Percentiles rank a stretch among this genome's conserved stretches.
These are phyloP conservation scores for Hipparchia sbordonii DNA, from an alignment of 2,888 invertebrate species.

Conservation along the genomic window DNA sequence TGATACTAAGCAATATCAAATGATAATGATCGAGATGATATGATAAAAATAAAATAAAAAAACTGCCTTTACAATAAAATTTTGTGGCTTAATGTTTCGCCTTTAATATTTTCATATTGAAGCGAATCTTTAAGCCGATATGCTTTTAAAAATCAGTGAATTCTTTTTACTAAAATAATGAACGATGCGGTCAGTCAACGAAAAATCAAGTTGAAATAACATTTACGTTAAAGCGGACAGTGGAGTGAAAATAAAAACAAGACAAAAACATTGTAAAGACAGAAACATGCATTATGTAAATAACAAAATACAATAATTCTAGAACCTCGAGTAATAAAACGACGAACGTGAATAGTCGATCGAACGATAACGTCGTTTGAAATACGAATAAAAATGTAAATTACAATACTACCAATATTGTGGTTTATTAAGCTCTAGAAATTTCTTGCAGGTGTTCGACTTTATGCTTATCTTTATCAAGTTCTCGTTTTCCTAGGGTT, in stretches of 20 bases:
- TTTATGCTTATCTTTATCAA: background rate
- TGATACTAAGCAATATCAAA: constrained; percentile 46
- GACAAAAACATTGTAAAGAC: constrained; percentile 19
- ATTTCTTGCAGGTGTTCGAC: constrained; percentile 38
- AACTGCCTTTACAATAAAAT: constrained; percentile 7
- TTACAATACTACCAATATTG: background rate
- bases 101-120: background rate
- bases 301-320: constrained; percentile 47
- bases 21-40: constrained; percentile 34
- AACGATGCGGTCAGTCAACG: background rate
- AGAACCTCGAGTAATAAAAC: constrained; percentile 53
- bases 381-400: constrained; percentile 8
- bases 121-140: background rate
- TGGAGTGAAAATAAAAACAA: constrained; percentile 14
- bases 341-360: constrained; percentile 26
- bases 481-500: background rate
- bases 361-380: constrained; percentile 20
- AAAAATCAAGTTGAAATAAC: constrained; percentile 9
- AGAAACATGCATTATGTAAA: constrained; percentile 19
- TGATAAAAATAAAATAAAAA: constrained; percentile 2
- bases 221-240: constrained; percentile 18
- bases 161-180: background rate
- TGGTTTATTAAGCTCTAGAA: constrained; percentile 47
- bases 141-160: background rate
- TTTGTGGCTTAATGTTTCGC: background rate